Conservation (phyloP, 2,888 invertebrate genomes). For the Tinea semifulvella region DNA sequence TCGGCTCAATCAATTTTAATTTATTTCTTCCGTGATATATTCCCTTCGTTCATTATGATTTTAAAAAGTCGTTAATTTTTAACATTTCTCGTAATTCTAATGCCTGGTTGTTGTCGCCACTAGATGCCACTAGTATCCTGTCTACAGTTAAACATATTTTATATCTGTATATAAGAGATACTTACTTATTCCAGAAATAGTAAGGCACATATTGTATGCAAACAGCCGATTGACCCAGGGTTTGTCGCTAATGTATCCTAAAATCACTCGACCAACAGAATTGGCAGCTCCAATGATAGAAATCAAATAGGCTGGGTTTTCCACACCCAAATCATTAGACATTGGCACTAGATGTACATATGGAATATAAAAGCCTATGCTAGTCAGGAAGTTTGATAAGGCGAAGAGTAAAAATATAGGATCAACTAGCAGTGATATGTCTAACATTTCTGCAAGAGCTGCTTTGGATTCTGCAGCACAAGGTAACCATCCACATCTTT, state of each 20-base stretch:
- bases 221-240: conserved; percentile 90
- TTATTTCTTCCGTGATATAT: too few species aligned
- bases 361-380: conserved; percentile 94
- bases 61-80: too few species aligned
- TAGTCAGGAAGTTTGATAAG: conserved; percentile 93
- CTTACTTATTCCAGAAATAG: conserved; percentile 88
- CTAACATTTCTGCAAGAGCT: conserved; percentile 83
- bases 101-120: too few species aligned
- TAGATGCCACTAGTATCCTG: too few species aligned
- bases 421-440: conserved; percentile 84
- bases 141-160: too few species aligned
- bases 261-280: conserved; percentile 85
- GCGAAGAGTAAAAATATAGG: conserved; percentile 90
- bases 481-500: conserved; percentile 67
- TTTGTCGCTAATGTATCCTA: conserved; percentile 89
- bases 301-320: conserved; percentile 74
- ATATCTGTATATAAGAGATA: too few species aligned
- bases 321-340: conserved; percentile 68
- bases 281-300: conserved; percentile 88
- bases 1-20: too few species aligned
- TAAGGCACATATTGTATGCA: conserved; percentile 89
- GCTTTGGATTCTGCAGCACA: conserved; percentile 76
- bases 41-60: too few species aligned
- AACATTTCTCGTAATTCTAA: too few species aligned
- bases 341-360: conserved; percentile 86